Evolutionary conservation across 2,888 invertebrate genomes (phyloP).

Genomic region (Mantis religiosa): DNA sequence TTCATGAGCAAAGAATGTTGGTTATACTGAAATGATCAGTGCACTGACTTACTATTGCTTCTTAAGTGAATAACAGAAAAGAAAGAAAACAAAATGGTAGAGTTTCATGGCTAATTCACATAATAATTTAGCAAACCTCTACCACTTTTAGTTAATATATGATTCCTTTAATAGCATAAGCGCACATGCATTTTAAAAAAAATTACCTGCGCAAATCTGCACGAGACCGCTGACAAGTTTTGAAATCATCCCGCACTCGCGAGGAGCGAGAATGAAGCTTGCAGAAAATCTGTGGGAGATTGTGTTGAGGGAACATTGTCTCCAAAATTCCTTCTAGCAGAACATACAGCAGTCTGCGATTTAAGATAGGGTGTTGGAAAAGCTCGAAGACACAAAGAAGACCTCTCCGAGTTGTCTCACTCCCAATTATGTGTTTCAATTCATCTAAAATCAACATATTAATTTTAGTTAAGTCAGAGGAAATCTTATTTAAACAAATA

Average conservation of each 20-base stretch:
- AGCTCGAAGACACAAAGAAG: conserved; percentile 80
- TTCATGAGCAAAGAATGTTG: no score
- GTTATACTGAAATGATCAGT: no score
- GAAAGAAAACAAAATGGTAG: no score
- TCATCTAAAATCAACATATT: conserved; percentile 61
- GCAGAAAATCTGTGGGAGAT: conserved; percentile 65
- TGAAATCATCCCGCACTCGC: conserved; percentile 27
- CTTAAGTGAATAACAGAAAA: no score
- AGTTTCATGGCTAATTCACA: no score
- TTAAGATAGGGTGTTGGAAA: conserved; percentile 81
- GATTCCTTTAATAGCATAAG: no score
- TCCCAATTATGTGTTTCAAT: conserved; percentile 82
- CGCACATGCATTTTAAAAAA: neutral
- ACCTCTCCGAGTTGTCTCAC: conserved; percentile 80
- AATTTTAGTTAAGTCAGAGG: neutral
- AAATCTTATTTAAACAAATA: neutral
- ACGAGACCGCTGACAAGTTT: conserved; percentile 18
- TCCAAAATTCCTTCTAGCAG: conserved; percentile 76
- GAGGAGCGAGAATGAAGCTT: conserved; percentile 59
- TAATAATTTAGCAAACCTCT: no score
- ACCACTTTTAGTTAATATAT: no score
- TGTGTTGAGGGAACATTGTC: conserved; percentile 75
- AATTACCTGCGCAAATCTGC: conserved; percentile 18
- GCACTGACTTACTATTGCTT: no score
- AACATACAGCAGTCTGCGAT: conserved; percentile 77